A percentile compares a stretch with the other conserved stretches of the same genome.
These are phyloP conservation scores for Panurus biarmicus DNA, from an alignment of 2,113 vertebrate species.

Conservation along the genomic window DNA sequence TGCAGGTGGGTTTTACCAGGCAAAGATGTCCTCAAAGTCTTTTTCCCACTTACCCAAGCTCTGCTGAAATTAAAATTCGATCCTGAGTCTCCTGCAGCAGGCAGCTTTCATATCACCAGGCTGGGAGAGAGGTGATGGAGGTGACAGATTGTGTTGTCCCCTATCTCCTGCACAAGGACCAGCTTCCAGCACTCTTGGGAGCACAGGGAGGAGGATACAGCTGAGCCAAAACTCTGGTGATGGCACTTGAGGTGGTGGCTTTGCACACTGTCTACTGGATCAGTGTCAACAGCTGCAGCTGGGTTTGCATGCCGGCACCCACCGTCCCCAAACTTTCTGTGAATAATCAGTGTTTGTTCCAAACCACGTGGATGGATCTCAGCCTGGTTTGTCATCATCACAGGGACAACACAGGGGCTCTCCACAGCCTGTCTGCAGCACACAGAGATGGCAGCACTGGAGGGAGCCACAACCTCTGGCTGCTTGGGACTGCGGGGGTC, in stretches of 20 bases:
- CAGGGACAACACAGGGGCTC: not conserved
- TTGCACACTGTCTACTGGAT: not conserved
- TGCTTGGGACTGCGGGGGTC: rapidly evolving
- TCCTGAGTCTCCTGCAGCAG: not conserved
- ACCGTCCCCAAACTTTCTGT: rapidly evolving
- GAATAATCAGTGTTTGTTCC: not conserved
- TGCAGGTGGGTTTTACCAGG: not conserved
- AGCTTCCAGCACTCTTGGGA: rapidly evolving
- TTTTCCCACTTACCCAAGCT: not conserved
- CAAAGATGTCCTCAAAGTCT: not conserved
- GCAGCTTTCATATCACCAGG: not conserved
- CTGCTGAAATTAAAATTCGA: not conserved
- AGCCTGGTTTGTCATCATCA: not conserved
- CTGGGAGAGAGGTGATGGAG: not conserved
- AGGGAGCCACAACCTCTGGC: not conserved
- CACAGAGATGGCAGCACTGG: rapidly evolving
- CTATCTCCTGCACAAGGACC: not conserved
- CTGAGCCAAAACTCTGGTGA: not conserved
- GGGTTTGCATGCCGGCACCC: rapidly evolving
- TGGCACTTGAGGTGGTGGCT: not conserved
- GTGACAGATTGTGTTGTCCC: not conserved
- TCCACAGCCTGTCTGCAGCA: not conserved
- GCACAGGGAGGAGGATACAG: not conserved
- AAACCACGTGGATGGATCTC: rapidly evolving
- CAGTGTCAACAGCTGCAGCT: not conserved